Evolutionary conservation across 2,888 invertebrate species (phyloP).

Genomic region (Kryphioiulus occultus): DNA sequence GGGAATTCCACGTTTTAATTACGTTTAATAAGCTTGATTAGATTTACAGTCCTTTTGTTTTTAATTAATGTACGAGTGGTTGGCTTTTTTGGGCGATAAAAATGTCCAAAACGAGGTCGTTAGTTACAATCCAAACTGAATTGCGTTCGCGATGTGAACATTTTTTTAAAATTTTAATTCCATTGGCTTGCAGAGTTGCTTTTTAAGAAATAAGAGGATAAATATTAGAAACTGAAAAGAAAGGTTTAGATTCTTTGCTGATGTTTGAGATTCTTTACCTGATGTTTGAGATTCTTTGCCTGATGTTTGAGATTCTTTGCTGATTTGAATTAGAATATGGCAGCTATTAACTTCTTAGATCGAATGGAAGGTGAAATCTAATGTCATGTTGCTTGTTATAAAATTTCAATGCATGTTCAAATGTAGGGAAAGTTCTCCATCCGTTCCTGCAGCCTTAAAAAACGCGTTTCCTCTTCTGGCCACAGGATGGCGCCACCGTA

Average conservation of each 20-base stretch:
- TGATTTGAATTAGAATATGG: no score
- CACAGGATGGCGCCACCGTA: neutral
- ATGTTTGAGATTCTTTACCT: no score
- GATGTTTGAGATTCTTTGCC: no score
- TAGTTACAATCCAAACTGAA: neutral
- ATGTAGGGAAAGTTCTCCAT: neutral
- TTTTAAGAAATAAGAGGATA: no score
- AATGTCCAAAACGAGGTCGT: constrained; percentile 35
- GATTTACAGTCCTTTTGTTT: constrained; percentile 35
- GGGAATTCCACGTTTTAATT: constrained; percentile 27
- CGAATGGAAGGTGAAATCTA: neutral
- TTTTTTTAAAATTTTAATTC: neutral
- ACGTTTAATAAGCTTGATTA: constrained; percentile 36
- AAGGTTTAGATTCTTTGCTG: no score
- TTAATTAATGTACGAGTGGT: neutral
- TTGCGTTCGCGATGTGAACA: neutral
- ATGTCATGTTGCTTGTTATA: neutral
- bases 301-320: no score
- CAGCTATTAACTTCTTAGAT: no score
- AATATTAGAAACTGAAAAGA: neutral
- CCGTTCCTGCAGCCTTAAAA: neutral
- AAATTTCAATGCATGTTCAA: neutral
- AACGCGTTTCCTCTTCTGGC: neutral
- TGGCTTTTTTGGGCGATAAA: neutral
- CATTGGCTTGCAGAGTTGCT: neutral